Evolutionary conservation across 2,888 invertebrate genomes (phyloP), one percentile per base, ranked within the genome.

Genomic region (Drosophila mayaguana): DNA sequence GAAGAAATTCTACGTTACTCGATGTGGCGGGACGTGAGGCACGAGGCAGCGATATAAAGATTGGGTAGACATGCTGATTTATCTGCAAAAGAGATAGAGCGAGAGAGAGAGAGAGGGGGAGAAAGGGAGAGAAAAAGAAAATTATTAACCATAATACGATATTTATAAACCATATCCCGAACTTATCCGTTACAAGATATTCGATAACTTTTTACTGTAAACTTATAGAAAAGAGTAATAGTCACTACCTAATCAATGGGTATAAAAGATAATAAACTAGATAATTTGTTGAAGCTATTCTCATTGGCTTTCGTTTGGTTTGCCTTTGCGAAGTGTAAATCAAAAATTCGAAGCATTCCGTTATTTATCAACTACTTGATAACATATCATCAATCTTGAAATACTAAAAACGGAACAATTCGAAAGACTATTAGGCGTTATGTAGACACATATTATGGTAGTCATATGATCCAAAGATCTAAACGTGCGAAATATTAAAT

Each of bases 21-120:
- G 28, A 45, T 61, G 80, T 79, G 80, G 80, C 83, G 75, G 80
- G 79, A 34, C 66, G 45, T 75, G 76, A 63, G 82, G 76, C 65
- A 79, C 55, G 54, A 66, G 72, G 55, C 63, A 66, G 46, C 64
- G 51, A 54, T 55, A 69, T 9, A 55, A 3, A 50, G 46, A 45
- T 55, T 43, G 25, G 36, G 34, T 57, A 54, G 48, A 59, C 80
- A 80, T 80, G 3, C 59, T 72, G 59, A 51, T 28, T 18, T 48
- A 64, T 63, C 82, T 81, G 59, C 25, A 45, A 63, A 5, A 20
- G 3, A 38, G 7, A 16, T 2, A 42, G 3, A 18, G 2, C 18
- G 8, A 59, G 0, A 11, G 9, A 16, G 4, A 28, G 8, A 32
- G 11, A 63, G 20, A 38, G 12, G 32, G n/a, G 43, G 12, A 46